These are phyloP conservation scores for Seriola rivoliana DNA, from an alignment of 2,113 vertebrate species.

Conservation along the genomic window DNA sequence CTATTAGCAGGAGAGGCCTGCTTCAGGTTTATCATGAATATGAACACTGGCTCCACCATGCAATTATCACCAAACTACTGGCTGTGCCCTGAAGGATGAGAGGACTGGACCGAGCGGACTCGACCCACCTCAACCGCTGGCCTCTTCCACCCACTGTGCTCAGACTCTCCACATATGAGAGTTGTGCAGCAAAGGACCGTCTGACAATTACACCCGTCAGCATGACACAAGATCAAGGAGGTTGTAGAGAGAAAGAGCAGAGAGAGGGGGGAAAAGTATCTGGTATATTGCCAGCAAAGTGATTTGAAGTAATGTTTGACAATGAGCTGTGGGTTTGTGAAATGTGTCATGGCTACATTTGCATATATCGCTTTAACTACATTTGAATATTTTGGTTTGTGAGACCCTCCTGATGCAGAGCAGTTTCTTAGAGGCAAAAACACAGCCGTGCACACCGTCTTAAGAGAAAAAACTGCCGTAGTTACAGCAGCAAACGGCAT, in stretches of 20 bases:
- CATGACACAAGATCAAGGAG: constrained; percentile 76
- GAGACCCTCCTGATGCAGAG: constrained; percentile 13
- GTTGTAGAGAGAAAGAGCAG: constrained; percentile 52
- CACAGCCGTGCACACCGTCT: background rate
- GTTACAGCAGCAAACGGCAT: background rate
- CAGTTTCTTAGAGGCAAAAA: constrained; percentile 22
- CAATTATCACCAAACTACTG: constrained; percentile 75
- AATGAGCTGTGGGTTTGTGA: constrained; percentile 66
- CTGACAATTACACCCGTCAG: constrained; percentile 76
- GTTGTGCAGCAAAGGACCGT: constrained; percentile 61
- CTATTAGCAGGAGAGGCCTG: constrained; percentile 58
- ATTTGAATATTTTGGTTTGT: constrained; percentile 65
- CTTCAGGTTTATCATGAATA: constrained; percentile 71
- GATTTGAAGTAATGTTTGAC: constrained; percentile 73
- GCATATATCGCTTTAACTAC: constrained; percentile 46
- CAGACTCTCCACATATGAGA: constrained; percentile 69
- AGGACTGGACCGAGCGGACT: constrained; percentile 49
- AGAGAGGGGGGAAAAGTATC: constrained; percentile 25
- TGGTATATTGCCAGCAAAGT: constrained; percentile 55
- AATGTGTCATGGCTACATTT: constrained; percentile 65
- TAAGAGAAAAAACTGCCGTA: background rate
- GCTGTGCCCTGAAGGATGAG: constrained; percentile 65
- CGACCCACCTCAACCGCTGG: constrained; percentile 50
- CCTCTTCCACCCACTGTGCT: constrained; percentile 66
- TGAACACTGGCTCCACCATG: constrained; percentile 62